phyloP scores from a whole-genome alignment of 2,888 invertebrate genomes.

The Nematopogon swammerdamellus region DNA sequence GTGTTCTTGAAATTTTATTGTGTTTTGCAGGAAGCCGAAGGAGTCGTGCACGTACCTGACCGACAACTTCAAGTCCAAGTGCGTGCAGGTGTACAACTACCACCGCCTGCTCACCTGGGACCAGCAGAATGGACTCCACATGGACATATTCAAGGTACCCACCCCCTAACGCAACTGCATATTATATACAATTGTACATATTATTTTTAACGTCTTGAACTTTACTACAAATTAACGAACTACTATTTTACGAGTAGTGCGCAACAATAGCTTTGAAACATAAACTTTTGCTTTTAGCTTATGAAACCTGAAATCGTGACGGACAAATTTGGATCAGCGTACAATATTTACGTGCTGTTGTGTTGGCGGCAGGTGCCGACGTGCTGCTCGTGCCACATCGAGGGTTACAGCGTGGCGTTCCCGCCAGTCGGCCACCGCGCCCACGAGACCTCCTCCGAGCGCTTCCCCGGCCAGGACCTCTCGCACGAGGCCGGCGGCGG shows the following conservation, averaged over 20 bases:
- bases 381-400: conserved; percentile 79
- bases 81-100: conserved; percentile 80
- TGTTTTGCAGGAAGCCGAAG: conserved; percentile 62
- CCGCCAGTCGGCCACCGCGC: conserved; percentile 59
- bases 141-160: conserved; percentile 83
- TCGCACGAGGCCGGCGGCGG: conserved; percentile 43
- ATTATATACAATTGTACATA: no score
- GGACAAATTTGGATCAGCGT: no score
- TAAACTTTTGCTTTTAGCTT: no score
- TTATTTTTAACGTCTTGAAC: neutral
- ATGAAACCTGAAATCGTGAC: no score
- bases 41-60: conserved; percentile 76
- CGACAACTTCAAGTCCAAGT: conserved; percentile 75
- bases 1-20: no score
- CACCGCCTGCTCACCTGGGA: conserved; percentile 82
- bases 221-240: no score
- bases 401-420: conserved; percentile 68
- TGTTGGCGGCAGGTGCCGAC: conserved; percentile 60
- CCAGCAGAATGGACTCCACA: conserved; percentile 72
- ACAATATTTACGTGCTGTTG: no score
- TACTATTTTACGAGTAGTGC: no score
- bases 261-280: no score
- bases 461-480: conserved; percentile 56
- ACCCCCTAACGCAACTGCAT: neutral
- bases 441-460: conserved; percentile 47